Evolutionary conservation across 2,888 invertebrate species (phyloP), one percentile per base, ranked within the genome.

Genomic region (Pristionchus exspectatus): DNA sequence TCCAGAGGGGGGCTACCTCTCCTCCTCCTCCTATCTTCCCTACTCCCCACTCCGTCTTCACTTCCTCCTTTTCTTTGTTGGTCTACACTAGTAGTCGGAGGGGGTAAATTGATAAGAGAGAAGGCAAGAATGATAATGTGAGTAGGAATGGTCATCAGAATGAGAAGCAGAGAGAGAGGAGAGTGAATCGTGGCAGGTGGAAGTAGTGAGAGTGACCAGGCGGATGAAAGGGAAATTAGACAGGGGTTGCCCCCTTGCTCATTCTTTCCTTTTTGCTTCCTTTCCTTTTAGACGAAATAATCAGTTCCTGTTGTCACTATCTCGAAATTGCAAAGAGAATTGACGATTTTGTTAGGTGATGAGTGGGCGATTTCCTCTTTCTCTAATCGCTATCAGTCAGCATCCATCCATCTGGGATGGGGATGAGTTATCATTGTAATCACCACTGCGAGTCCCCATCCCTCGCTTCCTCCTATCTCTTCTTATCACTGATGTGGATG

Each of bases 361-460:
- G 38, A 74, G 74, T 33, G 74, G 74, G 74, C 74, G 74, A 74
- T 38, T 74, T 74, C 72, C 38, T 30, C 72, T 21, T 18, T 72
- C 33, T 18, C 16, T 74, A 74, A 74, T 74, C 74, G 38, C 30
- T 74, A 74, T 74, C 74, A 74, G 69, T 69, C 69, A 63, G 63
- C 63, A 74, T n/a, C 66, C 63, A 74, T n/a, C 66, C 66, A 66
- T n/a, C 63, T 63, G 74, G 38, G 30, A 50, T 50, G 66, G 2
- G 66, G 74, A 74, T 74, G 74, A 74, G 74, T 74, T 74, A 84
- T 84, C 84, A 56, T 59, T 84, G 84, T 84, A 84, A 84, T 59
- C 59, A 54, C 56, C 84, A 44, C 72, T 33, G 0, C 24, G 38
- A 33, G 38, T 74, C 74, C 38, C 66, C 56, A n/a, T 63, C 56